These are phyloP conservation scores for Sisor rabdophorus DNA, from an alignment of 2,113 vertebrate species.

Conservation along the genomic window DNA sequence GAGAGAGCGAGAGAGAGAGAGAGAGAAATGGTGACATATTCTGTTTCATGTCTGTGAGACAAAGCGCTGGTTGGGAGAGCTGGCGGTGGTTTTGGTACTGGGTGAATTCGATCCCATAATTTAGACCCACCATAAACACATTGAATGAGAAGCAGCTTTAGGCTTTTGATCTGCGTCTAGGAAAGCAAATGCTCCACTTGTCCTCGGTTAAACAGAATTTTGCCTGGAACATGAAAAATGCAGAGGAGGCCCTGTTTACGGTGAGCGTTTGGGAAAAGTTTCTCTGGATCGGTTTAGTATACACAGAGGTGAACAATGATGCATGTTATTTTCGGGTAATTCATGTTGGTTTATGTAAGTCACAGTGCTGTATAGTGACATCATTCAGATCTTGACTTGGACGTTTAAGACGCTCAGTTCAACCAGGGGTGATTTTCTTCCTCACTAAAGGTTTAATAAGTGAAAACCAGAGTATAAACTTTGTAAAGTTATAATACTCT, in stretches of 20 bases:
- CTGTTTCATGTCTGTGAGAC: conserved; percentile 45
- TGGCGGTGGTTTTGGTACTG: conserved; percentile 38
- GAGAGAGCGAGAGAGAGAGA: conserved; percentile 26
- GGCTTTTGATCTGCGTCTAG: conserved; percentile 34
- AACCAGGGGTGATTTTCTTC: background rate
- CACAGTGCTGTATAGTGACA: background rate
- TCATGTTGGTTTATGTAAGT: conserved; percentile 19
- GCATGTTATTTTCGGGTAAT: conserved; percentile 28
- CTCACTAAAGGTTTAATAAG: background rate
- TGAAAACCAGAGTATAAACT: background rate
- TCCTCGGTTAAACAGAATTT: conserved; percentile 36
- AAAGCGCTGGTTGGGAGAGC: conserved; percentile 29
- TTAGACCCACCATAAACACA: conserved; percentile 52
- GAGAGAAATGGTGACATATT: conserved; percentile 33
- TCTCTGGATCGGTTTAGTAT: conserved; percentile 1
- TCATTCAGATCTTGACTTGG: background rate
- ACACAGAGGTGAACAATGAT: conserved; percentile 37
- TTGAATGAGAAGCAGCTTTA: conserved; percentile 47
- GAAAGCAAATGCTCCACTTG: conserved; percentile 34
- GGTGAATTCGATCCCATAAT: conserved; percentile 47
- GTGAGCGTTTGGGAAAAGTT: conserved; percentile 41
- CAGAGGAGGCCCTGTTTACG: conserved; percentile 48
- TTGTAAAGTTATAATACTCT: background rate
- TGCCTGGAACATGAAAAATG: conserved; percentile 38
- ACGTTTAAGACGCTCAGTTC: background rate